These are phyloP conservation scores for Podarcis muralis DNA, from an alignment of 2,113 vertebrate species.

Conservation along the genomic window DNA sequence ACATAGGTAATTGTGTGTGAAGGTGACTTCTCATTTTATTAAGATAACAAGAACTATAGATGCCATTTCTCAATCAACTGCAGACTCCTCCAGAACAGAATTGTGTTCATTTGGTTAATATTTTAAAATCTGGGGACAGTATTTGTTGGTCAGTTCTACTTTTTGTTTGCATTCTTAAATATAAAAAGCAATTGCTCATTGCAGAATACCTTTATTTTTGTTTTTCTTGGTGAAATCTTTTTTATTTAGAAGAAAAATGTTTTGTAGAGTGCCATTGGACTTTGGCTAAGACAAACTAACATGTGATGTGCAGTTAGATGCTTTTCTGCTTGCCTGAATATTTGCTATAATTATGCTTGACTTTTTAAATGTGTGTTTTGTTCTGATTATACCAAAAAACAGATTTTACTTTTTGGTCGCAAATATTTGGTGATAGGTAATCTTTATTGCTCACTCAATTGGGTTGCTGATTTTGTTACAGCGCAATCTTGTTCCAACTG, in stretches of 20 bases:
- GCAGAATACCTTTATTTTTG: not conserved
- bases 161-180: too few species aligned
- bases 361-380: not conserved
- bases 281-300: not conserved
- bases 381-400: not conserved
- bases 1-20: slow-evolving; percentile 23
- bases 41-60: slow-evolving; percentile 3
- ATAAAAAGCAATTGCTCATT: not conserved
- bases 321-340: not conserved
- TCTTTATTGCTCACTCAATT: not conserved
- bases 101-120: slow-evolving; percentile 1
- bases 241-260: not conserved
- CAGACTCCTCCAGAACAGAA: not conserved
- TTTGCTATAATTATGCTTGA: not conserved
- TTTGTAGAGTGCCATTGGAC: not conserved
- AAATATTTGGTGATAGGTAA: not conserved
- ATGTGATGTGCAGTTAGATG: not conserved
- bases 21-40: slow-evolving; percentile 16
- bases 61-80: not conserved
- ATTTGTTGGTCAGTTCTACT: not conserved
- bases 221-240: not conserved
- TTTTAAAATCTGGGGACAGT: not conserved
- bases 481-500: slow-evolving; percentile 92
- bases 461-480: slow-evolving; percentile 54
- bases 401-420: not conserved